Evolutionary conservation across 1,140 invertebrate genomes (phyloP), one percentile per base, ranked within the genome.

Genomic region (Bombus haemorrhoidalis): DNA sequence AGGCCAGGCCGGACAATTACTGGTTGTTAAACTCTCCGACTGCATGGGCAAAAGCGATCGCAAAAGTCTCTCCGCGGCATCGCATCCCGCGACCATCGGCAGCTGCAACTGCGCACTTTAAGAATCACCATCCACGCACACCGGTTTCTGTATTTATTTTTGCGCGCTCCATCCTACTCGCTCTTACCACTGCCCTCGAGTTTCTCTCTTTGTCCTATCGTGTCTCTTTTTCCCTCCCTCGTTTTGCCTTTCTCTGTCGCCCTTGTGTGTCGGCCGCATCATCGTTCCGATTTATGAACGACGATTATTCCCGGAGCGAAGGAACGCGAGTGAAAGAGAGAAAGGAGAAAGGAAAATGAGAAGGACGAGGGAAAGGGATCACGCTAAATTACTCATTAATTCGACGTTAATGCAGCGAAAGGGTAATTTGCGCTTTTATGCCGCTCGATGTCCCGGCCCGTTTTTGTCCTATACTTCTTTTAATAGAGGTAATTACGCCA

Each of bases 21-120:
- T 91, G 92, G 92, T 93, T 93, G 92, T 93, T 93, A 93, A 93
- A 93, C 88, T 92, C 91, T 79, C 53, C 66, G 86, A 86, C 89
- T 86, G 77, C 79, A 81, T 41, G 71, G 88, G 86, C 79, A 79
- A 92, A 85, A 84, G 75, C 81, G 85, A 90, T 90, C 86, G 86
- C 87, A 72, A 87, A 87, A 90, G 86, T 78, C 59, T 78, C 57
- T 88, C 47, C 78, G 86, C 76, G 87, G 57, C 62, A 62, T 62
- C 78, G 53, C 86, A 76, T 81, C 89, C 32, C 32, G 79, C 68
- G 53, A 47, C 75, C 74, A 87, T 74, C 73, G 89, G 87, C 87
- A 87, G 81, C 84, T 89, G 85, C 73, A 81, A 79, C 72, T 43
- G 85, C 64, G 74, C 81, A 64, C 79, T 82, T 64, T 57, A 78